phyloP scores from a whole-genome alignment of 2,888 invertebrate species.

The Polyploca ridens region DNA sequence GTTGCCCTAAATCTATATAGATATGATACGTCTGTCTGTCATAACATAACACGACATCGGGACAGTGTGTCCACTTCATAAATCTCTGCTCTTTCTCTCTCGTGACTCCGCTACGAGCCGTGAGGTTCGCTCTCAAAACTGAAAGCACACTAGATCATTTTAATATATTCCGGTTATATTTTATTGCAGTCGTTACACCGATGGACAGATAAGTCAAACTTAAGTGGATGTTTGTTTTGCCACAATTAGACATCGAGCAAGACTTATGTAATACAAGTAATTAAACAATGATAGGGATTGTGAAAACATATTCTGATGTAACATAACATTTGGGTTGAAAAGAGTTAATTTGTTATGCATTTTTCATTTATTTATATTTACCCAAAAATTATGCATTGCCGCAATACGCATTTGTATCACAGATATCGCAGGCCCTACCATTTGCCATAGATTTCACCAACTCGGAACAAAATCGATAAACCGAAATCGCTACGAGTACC shows the following conservation, averaged over 20 bases:
- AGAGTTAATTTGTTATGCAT: background rate
- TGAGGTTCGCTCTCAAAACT: conserved; percentile 46
- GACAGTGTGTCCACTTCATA: conserved; percentile 31
- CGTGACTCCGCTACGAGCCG: conserved; percentile 45
- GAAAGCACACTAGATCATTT: conserved; percentile 44
- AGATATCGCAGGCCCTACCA: conserved; percentile 27
- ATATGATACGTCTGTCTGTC: conserved; percentile 3
- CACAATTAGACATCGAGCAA: background rate
- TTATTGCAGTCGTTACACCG: conserved; percentile 48
- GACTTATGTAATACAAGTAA: no score
- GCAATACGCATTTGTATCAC: background rate
- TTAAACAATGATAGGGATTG: no score
- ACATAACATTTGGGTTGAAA: background rate
- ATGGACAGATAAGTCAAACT: conserved; percentile 45
- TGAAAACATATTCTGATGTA: background rate
- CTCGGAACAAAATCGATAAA: conserved; percentile 40
- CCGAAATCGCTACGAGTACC: conserved; percentile 17
- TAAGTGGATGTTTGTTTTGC: background rate
- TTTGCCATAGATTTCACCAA: conserved; percentile 41
- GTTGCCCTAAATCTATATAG: background rate
- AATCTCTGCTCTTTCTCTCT: conserved; percentile 45
- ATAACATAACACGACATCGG: conserved; percentile 20
- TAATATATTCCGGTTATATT: conserved; percentile 53
- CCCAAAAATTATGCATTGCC: background rate
- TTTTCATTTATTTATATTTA: background rate